Evolutionary conservation across 2,113 vertebrate species (phyloP).

Genomic region (Phasianus colchicus): DNA sequence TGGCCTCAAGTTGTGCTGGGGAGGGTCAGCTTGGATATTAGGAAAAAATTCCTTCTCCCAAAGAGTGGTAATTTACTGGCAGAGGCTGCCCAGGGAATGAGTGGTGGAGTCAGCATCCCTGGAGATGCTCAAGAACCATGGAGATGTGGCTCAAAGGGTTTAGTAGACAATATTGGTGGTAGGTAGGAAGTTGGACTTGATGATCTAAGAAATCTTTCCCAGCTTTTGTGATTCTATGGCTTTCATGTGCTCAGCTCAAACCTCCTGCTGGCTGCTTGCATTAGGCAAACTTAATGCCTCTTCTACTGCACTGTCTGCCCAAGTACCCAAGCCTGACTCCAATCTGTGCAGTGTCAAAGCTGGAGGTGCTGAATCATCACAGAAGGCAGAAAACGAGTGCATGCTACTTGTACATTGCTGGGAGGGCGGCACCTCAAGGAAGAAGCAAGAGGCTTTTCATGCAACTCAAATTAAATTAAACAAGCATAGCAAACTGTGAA

Average conservation of each 20-base stretch:
- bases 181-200: background rate
- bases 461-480: background rate
- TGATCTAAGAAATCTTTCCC: background rate
- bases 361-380: too few relatives aligned
- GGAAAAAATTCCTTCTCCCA: too few relatives aligned
- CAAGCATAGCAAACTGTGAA: background rate
- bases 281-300: accelerated
- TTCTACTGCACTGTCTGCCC: background rate
- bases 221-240: background rate
- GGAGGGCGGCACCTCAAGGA: background rate
- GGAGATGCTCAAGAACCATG: background rate
- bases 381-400: background rate
- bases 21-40: too few relatives aligned
- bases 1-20: too few relatives aligned
- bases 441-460: background rate
- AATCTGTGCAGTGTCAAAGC: background rate
- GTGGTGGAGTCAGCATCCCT: background rate
- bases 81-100: too few relatives aligned
- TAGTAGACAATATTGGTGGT: background rate
- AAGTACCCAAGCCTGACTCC: accelerated
- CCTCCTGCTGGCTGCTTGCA: background rate
- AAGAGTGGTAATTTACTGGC: too few relatives aligned
- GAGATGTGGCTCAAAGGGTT: background rate
- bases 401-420: background rate
- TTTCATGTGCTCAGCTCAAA: background rate